A percentile compares a stretch with the other conserved stretches of the same genome.
Evolutionary conservation across 2,113 vertebrate genomes (phyloP).

Genomic region (Chelonoidis abingdonii): DNA sequence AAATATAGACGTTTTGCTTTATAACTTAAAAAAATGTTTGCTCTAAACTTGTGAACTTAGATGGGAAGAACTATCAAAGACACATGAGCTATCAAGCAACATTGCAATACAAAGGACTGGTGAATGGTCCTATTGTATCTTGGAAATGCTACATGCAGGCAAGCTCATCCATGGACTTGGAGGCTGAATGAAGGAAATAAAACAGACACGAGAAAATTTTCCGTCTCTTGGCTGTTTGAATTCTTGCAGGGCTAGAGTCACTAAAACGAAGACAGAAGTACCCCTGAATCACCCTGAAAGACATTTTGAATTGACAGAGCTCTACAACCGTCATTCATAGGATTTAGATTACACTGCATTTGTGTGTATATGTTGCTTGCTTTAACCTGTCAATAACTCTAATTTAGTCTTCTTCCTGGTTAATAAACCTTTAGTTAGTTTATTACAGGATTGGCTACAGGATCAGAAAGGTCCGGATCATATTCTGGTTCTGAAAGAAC

Average conservation of each 20-base stretch:
- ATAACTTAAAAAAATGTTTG: neutral
- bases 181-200: neutral
- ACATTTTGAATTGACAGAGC: neutral
- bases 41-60: neutral
- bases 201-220: neutral
- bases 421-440: neutral
- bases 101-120: neutral
- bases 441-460: neutral
- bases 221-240: neutral
- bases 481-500: too few relatives aligned
- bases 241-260: neutral
- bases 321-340: neutral
- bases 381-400: neutral
- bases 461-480: too few relatives aligned
- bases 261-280: neutral
- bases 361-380: neutral
- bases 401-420: neutral
- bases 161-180: neutral
- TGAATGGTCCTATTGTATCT: neutral
- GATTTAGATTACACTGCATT: neutral
- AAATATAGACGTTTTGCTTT: neutral
- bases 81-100: neutral
- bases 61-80: neutral
- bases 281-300: neutral
- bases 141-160: neutral